Base-by-base conservation (phyloP, 1,140 invertebrate species). In the Gryllus bimaculatus region DNA sequence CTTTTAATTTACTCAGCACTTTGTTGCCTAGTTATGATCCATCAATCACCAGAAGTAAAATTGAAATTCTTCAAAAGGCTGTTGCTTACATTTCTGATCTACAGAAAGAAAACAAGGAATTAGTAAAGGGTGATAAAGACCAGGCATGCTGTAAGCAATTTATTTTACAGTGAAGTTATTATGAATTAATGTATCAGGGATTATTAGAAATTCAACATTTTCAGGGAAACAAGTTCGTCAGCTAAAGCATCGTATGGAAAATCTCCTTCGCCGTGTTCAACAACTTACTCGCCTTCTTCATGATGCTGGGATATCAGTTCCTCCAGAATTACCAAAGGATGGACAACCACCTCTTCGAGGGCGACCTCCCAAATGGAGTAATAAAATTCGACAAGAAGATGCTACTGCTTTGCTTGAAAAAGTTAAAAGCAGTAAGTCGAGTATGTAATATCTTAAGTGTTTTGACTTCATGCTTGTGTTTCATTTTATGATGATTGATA, bases 11-110 rank as follows among this genome's bases (percentile, higher is more conserved):
- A 73, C 82, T 90, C 49, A 83, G 84, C 54, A 85, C 86, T 82
- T 81, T 88, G 8, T 82, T 90, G 15, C 89, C 89, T 10, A 84
- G 84, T 75, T 84, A 87, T 82, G 86, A 88, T 81, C 85, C 87
- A 18, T 84, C 87, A 8, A 79, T 84, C 10, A 84, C 82, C 8
- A 78, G 84, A 8, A 85, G 85, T 47, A 88, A 88, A 84, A 83
- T 87, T n/a, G 85, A 87, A 74, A 87, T 89, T 73, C 81, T 89
- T 8, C 83, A 83, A 79, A 84, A 85, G 81, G 85, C 88, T 20
- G 81, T 84, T 39, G 82, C 82, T 78, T 86, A 86, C 81, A 88
- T 90, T 26, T 82, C 84, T 77, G 84, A 87, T 78, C 82, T 89
- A 7, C 85, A 88, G 82, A 82, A 84, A 78, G 85, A 87, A 82